Evolutionary conservation across 2,888 invertebrate genomes (phyloP), one percentile per base, ranked within the genome.

Genomic region (Nymphalis urticae): DNA sequence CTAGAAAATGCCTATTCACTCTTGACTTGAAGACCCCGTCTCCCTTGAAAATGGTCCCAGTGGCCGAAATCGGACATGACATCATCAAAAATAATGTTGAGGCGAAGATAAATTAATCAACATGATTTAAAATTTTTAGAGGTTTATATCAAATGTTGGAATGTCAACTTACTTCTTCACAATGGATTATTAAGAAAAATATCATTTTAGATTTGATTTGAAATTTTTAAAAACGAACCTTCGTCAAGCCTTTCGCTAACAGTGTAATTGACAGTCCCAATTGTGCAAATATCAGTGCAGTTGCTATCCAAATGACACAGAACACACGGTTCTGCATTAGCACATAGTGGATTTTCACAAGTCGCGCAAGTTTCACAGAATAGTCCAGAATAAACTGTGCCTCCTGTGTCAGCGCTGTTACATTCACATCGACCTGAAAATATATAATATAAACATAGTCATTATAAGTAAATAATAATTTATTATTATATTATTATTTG

Each of bases 281-380:
- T 87, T 61, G 80, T 76, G 69, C 92, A 92, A 16, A 79, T 64
- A 27, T 86, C 84, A 0, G 82, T 83, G 75, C 91, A 91, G 76
- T 80, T 87, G 63, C 77, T 82, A 75, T 82, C 81, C 36, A 92
- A 78, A 69, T 86, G 84, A 72, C 93, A 92, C 21, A 78, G 51
- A 3, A 93, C 92, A 72, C 92, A 92, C 1, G 89, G 87, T 76
- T 93, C 90, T n/a, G 93, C 93, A 69, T 83, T 85, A 5, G 84
- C 85, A 75, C 94, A 94, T 65, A 93, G 82, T 0, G 92, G 90
- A 75, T 93, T 93, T 68, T 82, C 86, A 70, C 93, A 94, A 0
- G 85, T 86, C 0, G 90, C 85, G 72, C 93, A 93, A 8, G 88
- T 88, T 80, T 94, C 94, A 68, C 94, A 94, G 79, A 87, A 94